Base-by-base conservation (phyloP, 2,888 invertebrate genomes). In the Noctua janthina region DNA sequence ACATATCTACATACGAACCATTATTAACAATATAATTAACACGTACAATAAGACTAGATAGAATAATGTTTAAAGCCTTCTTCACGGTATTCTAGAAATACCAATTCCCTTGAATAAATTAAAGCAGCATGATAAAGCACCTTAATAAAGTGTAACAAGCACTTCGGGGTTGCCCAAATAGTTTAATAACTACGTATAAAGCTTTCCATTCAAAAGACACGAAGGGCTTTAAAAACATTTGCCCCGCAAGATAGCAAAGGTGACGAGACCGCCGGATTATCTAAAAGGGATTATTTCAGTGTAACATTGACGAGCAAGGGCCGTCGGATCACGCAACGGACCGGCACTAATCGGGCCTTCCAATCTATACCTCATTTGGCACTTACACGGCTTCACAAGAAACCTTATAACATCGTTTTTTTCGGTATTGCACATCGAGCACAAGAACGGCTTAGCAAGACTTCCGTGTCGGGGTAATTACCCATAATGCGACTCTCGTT, bases 321-420 rank as follows among this genome's bases (percentile, higher is more conserved):
- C 85, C 78, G 74, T 29, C 74, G 89, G 90, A 88, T 86, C 88
- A 89, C 89, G 88, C 90, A 89, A 77, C 89, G 89, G 77, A 80
- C 88, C 87, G 90, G 75, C 76, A 89, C 84, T 93, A 93, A 93
- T 92, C 90, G 88, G 68, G n/a, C 79, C 85, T 85, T 80, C 85
- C 91, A 90, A 92, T 91, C 90, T 90, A 91, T 90, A 90, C 90
- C 82, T 84, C 88, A 90, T 91, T 84, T 82, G 83, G 72, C 79
- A 87, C 83, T 91, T 85, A 78, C 84, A 67, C 15, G 92, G 92
- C 91, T 93, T 93, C 93, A 11, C 56, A 43, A 20, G 93, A 93
- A 93, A 84, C 92, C 93, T 46, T 89, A 89, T 74, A 83, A 87
- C 71, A 56, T 49, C 72, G 77, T 74, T 89, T 88, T 88, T 91